Evolutionary conservation across 2,888 invertebrate species (phyloP).

Genomic region (Acanthococcus lagerstroemiae): DNA sequence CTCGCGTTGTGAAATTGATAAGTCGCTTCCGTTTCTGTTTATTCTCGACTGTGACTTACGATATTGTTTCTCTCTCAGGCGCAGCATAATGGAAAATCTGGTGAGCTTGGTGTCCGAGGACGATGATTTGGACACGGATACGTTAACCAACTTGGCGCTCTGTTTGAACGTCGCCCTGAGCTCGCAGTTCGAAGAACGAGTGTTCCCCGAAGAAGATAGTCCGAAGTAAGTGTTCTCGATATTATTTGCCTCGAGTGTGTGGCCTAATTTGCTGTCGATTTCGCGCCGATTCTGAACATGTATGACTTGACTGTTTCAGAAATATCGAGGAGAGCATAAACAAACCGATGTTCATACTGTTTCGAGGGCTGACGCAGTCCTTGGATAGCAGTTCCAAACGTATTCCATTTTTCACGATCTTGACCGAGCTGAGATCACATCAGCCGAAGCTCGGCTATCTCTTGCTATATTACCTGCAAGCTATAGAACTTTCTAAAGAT

Average conservation of each 20-base stretch:
- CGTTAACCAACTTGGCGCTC: conserved; percentile 48
- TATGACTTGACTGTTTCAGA: conserved; percentile 40
- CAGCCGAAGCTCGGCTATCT: conserved; percentile 72
- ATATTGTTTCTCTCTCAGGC: conserved; percentile 42
- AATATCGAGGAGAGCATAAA: conserved; percentile 64
- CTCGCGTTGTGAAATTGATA: no score
- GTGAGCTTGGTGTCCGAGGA: conserved; percentile 53
- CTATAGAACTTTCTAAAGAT: conserved; percentile 24
- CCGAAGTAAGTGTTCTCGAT: conserved; percentile 43
- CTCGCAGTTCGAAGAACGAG: conserved; percentile 44
- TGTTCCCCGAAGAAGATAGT: conserved; percentile 45
- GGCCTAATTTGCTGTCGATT: not conserved
- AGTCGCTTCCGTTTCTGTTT: not conserved
- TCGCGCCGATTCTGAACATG: not conserved
- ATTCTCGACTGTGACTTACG: no score
- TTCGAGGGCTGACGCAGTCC: conserved; percentile 66
- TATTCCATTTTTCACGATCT: conserved; percentile 65
- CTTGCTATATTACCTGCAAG: conserved; percentile 62
- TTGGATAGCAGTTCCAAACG: conserved; percentile 63
- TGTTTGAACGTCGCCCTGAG: conserved; percentile 50
- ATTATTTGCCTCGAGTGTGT: not conserved
- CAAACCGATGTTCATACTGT: conserved; percentile 76
- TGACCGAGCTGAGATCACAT: conserved; percentile 64
- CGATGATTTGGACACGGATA: conserved; percentile 51
- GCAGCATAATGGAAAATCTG: conserved; percentile 55